Evolutionary conservation across 2,113 vertebrate genomes (phyloP).

Genomic region (Protobothrops flavoviridis): DNA sequence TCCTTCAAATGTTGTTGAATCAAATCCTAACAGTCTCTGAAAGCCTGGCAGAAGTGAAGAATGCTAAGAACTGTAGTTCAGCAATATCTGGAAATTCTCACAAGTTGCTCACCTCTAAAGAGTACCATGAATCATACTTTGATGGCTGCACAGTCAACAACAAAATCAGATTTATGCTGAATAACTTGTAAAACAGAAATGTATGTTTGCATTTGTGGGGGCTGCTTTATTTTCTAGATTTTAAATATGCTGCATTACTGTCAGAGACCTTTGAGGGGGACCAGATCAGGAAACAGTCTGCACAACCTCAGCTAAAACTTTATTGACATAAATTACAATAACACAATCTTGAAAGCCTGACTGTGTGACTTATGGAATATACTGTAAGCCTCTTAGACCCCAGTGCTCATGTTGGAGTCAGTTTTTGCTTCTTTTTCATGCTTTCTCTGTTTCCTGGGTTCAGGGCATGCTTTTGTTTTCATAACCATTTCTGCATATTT

Average conservation of each 20-base stretch:
- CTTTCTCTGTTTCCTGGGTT: background rate
- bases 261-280: background rate
- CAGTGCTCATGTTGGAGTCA: background rate
- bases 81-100: background rate
- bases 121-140: background rate
- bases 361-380: background rate
- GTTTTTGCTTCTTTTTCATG: background rate
- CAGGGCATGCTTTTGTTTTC: background rate
- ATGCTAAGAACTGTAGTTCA: background rate
- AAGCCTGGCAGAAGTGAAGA: background rate
- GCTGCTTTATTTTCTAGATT: background rate
- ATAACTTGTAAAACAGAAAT: background rate
- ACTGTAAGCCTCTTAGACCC: background rate
- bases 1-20: background rate
- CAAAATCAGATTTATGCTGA: background rate
- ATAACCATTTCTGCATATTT: background rate
- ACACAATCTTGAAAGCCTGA: background rate
- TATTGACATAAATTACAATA: background rate
- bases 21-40: background rate
- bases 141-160: background rate
- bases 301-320: background rate
- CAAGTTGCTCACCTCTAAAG: background rate
- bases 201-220: background rate
- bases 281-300: background rate
- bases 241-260: background rate